Evolutionary conservation across 2,888 invertebrate species (phyloP).

Genomic region (Steromphala cineraria): DNA sequence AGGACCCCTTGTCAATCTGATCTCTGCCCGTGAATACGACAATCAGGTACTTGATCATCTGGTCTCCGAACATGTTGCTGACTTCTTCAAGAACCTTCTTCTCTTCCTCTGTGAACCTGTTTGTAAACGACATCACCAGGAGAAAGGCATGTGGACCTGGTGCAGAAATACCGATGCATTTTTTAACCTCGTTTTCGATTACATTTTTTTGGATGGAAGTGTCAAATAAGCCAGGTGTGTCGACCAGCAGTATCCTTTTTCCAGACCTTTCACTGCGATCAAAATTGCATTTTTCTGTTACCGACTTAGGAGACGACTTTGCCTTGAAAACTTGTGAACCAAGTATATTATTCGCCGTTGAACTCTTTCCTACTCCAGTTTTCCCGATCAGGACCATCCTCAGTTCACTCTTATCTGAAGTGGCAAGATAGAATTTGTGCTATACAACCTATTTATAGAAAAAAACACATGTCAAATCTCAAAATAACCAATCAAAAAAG

Average conservation of each 20-base stretch:
- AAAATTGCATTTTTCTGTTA: conserved; percentile 26
- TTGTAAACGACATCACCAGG: neutral
- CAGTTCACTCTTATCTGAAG: conserved; percentile 18
- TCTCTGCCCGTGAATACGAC: neutral
- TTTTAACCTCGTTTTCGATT: neutral
- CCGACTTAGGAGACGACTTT: conserved; percentile 15
- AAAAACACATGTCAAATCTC: too few species aligned
- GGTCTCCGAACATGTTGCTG: neutral
- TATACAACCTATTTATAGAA: too few species aligned
- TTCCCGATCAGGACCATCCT: conserved; percentile 33
- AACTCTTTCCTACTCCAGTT: conserved; percentile 35
- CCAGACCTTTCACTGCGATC: conserved; percentile 14
- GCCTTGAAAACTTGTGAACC: conserved; percentile 21
- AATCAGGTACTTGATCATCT: neutral
- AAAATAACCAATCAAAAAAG: too few species aligned
- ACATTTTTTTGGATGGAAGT: conserved; percentile 27
- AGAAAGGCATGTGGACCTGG: neutral
- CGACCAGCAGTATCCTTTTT: conserved; percentile 25
- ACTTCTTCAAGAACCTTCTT: neutral
- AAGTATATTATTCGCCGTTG: conserved; percentile 32
- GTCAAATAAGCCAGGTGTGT: conserved; percentile 41
- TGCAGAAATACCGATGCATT: neutral
- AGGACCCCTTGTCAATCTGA: neutral
- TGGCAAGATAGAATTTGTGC: too few species aligned
- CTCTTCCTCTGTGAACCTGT: neutral